Conservation (phyloP, 2,113 vertebrate genomes). For the Thalassoma bifasciatum region DNA sequence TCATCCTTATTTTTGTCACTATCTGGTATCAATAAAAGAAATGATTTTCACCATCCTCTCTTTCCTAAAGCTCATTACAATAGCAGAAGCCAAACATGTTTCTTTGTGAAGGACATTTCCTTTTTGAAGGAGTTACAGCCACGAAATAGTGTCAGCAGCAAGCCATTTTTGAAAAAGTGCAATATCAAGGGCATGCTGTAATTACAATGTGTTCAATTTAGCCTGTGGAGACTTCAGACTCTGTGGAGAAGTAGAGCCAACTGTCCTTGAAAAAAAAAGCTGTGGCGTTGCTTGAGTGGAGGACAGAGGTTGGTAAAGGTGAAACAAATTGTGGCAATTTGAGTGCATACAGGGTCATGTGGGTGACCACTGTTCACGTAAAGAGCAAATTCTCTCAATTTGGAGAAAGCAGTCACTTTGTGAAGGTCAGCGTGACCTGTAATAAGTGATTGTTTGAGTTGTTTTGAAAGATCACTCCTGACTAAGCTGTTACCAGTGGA, state of each 20-base stretch:
- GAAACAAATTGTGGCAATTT: conserved; percentile 33
- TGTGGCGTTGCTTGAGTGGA: conserved; percentile 22
- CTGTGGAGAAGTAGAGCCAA: conserved; percentile 22
- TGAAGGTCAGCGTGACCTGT: conserved; percentile 66
- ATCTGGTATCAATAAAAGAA: conserved; percentile 11
- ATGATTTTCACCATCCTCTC: background rate
- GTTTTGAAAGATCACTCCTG: conserved; percentile 57
- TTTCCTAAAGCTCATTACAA: conserved; percentile 5
- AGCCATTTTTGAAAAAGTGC: conserved; percentile 40
- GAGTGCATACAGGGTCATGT: conserved; percentile 19
- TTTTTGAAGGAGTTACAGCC: conserved; percentile 24
- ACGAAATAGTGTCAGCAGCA: conserved; percentile 47
- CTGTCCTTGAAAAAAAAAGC: conserved; percentile 42
- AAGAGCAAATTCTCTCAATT: conserved; percentile 58
- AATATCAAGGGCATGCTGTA: conserved; percentile 64
- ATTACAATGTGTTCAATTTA: conserved; percentile 60
- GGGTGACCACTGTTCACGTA: conserved; percentile 35
- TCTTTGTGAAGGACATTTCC: conserved; percentile 35
- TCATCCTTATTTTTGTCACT: background rate
- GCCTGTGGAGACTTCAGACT: conserved; percentile 43
- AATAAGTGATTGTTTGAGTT: conserved; percentile 61
- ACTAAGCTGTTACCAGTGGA: conserved; percentile 59
- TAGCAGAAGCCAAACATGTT: conserved; percentile 1
- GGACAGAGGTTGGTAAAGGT: conserved; percentile 47
- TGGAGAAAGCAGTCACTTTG: conserved; percentile 49